Evolutionary conservation across 2,797 vertebrate species (phyloP).

Genomic region (Erethizon dorsatum): DNA sequence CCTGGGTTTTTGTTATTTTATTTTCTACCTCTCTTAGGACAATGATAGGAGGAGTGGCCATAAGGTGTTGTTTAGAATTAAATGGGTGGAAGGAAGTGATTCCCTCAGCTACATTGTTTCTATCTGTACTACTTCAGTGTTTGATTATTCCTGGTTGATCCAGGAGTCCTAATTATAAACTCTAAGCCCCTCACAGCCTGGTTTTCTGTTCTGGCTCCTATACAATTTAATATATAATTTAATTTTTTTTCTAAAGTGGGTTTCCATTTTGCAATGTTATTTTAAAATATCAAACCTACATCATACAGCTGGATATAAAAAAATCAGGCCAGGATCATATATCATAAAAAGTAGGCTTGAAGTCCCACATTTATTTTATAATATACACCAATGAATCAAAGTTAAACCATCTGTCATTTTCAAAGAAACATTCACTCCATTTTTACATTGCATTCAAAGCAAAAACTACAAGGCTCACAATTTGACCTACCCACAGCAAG

Average conservation of each 20-base stretch:
- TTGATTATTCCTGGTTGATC: neutral
- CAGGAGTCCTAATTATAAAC: neutral
- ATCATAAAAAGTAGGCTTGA: conserved; percentile 23
- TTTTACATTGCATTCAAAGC: conserved; percentile 38
- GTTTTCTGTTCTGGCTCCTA: neutral
- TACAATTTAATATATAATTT: neutral
- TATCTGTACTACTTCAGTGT: neutral
- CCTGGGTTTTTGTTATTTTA: neutral
- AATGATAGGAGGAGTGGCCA: neutral
- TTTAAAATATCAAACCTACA: neutral
- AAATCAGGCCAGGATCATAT: conserved; percentile 8
- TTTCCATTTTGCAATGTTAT: conserved; percentile 33
- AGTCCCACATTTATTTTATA: conserved; percentile 40
- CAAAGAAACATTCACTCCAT: neutral
- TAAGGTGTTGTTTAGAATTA: neutral
- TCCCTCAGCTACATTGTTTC: neutral
- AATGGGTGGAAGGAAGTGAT: neutral
- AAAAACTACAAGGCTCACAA: conserved; percentile 4
- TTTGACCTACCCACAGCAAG: conserved; percentile 29
- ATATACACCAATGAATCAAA: neutral
- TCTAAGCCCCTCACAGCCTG: neutral
- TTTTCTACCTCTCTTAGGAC: neutral
- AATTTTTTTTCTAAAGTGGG: neutral
- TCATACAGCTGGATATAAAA: conserved; percentile 3
- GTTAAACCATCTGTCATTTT: conserved; percentile 35